Percentiles rank a stretch among this genome's conserved stretches.
These are phyloP conservation scores for Epinephelus fuscoguttatus DNA, from an alignment of 2,113 vertebrate species.

Conservation along the genomic window DNA sequence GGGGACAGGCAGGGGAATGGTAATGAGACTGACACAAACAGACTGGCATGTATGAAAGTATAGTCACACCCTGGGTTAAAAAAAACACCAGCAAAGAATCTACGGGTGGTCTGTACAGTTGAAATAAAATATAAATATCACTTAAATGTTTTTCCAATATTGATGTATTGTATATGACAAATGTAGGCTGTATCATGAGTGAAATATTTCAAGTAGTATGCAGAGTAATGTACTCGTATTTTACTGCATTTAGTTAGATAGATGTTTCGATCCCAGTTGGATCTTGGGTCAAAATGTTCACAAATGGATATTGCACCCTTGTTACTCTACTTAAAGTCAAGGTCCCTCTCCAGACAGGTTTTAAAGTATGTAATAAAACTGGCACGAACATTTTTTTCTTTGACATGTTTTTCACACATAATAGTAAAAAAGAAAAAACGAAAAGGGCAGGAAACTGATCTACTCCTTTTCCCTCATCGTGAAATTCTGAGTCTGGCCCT, in stretches of 20 bases:
- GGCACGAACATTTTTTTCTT: too few species aligned
- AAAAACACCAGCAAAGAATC: background rate
- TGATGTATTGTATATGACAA: background rate
- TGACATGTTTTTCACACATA: too few species aligned
- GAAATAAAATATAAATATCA: background rate
- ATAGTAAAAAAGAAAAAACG: too few species aligned
- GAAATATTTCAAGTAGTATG: background rate
- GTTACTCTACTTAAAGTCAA: background rate
- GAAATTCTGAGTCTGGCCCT: too few species aligned
- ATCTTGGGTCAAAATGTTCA: background rate
- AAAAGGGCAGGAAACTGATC: too few species aligned
- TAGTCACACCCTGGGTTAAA: conserved; percentile 47
- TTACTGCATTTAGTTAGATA: background rate
- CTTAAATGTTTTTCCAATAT: background rate
- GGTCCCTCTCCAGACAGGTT: too few species aligned
- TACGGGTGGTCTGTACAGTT: background rate
- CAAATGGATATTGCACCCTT: background rate
- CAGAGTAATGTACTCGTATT: background rate
- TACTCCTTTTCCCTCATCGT: too few species aligned
- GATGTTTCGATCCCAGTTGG: background rate
- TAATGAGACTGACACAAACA: conserved; percentile 63
- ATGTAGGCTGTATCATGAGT: background rate
- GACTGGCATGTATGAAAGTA: conserved; percentile 42
- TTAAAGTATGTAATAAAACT: too few species aligned
- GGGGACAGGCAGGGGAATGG: conserved; percentile 48